phyloP scores from a whole-genome alignment of 2,113 vertebrate genomes.

The Heterocephalus glaber region DNA sequence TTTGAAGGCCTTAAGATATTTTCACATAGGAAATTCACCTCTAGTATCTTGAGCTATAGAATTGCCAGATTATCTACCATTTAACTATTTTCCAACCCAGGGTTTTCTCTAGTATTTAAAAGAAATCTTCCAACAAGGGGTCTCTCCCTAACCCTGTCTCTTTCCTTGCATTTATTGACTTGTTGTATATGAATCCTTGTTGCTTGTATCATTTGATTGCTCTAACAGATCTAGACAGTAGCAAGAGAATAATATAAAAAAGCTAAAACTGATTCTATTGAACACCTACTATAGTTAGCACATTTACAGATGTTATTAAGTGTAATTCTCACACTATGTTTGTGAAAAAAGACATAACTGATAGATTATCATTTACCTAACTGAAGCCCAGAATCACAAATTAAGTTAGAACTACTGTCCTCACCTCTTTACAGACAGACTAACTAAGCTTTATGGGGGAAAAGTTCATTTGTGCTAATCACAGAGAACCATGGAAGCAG shows the following conservation, averaged over 20 bases:
- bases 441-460: background rate
- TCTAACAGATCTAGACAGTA: background rate
- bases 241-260: background rate
- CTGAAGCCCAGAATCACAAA: background rate
- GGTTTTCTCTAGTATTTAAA: background rate
- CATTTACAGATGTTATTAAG: background rate
- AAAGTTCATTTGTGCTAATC: background rate
- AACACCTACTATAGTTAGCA: background rate
- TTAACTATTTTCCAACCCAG: background rate
- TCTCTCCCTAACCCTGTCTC: background rate
- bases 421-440: background rate
- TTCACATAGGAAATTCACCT: background rate
- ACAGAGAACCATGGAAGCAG: background rate
- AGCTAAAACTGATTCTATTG: background rate
- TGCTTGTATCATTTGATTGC: background rate
- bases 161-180: background rate
- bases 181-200: background rate
- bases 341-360: conserved; percentile 37
- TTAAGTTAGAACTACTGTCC: background rate
- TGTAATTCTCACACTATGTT: background rate
- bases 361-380: background rate
- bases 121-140: background rate
- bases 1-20: background rate
- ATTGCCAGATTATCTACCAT: background rate
- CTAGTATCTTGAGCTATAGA: background rate